Base-by-base conservation (phyloP, 2,113 vertebrate species). In the Tetrao urogallus region DNA sequence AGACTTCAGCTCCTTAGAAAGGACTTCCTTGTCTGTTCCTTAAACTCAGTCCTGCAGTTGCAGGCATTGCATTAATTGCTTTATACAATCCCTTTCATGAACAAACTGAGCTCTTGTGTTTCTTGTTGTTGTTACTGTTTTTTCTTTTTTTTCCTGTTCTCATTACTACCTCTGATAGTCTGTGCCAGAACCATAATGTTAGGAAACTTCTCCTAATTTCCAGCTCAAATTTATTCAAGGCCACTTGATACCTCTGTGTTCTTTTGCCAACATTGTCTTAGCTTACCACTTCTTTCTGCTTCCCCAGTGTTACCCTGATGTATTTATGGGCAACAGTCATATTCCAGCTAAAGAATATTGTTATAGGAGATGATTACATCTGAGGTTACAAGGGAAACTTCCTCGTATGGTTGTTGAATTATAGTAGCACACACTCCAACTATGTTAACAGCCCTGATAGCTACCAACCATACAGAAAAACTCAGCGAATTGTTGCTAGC, bases 231-330 rank as follows among this genome's bases (percentile, higher is more conserved):
- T 89, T 92, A 89, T 54, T 84, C 74, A 95, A 93, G 92, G 82
- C 64, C 88, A 86, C 86, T 86, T n/a, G 69, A 88, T 54, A 47
- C 28, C 25, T 66, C 25, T 86, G 61, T 93, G 93, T 77, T 96
- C 75, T 77, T 30, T 73, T 88, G 93, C 92, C 96, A 96, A 63
- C 82, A 93, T n/a, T 93, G 92, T 96, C 69, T 83, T 12, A 57
- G 88, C 40, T 90, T 71, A 90, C 82, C 52, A 43, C 52, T 92
- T 77, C 75, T 64, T 43, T 72, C 69, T 81, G 72, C 52, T 76
- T 78, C 38, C 65, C 69, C 52, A 60, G 56, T 0, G 0, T 38
- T 52, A 76, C 43, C 43, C 82, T 2, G 36, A 70, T 50, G 76
- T 74, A 83, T 88, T 95, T 93, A 77, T 6, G 94, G 75, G 72